These are phyloP conservation scores for Bucco capensis DNA, from an alignment of 2,113 vertebrate genomes.

Conservation along the genomic window DNA sequence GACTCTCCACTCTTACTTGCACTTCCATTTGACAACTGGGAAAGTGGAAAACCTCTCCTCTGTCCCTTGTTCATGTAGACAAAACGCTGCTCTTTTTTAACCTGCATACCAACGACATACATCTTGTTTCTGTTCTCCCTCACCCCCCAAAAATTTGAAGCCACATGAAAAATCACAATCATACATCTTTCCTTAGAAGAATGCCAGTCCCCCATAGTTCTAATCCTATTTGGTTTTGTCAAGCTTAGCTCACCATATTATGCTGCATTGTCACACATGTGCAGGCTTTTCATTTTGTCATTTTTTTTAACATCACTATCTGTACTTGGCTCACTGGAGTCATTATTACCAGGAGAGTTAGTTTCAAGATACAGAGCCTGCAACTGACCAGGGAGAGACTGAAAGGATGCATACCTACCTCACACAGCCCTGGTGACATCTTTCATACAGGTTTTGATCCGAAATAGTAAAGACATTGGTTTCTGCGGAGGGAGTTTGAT, in stretches of 20 bases:
- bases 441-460: slow-evolving; percentile 75
- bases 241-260: background rate
- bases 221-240: background rate
- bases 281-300: too few species aligned
- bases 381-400: fast-evolving
- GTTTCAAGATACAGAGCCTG: background rate
- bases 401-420: fast-evolving
- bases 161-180: too few species aligned
- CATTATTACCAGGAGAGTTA: too few species aligned
- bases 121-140: background rate
- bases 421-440: background rate
- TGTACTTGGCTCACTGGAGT: background rate
- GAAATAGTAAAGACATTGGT: slow-evolving; percentile 47
- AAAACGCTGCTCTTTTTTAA: background rate
- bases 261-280: background rate
- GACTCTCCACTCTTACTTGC: background rate
- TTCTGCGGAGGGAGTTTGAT: slow-evolving; percentile 84
- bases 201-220: background rate
- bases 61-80: background rate
- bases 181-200: background rate
- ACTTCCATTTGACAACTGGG: background rate
- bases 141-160: background rate
- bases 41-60: background rate
- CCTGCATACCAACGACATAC: background rate
- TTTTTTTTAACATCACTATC: background rate